Conservation (phyloP, 2,797 vertebrate genomes). For the Galagoides demidoff region DNA sequence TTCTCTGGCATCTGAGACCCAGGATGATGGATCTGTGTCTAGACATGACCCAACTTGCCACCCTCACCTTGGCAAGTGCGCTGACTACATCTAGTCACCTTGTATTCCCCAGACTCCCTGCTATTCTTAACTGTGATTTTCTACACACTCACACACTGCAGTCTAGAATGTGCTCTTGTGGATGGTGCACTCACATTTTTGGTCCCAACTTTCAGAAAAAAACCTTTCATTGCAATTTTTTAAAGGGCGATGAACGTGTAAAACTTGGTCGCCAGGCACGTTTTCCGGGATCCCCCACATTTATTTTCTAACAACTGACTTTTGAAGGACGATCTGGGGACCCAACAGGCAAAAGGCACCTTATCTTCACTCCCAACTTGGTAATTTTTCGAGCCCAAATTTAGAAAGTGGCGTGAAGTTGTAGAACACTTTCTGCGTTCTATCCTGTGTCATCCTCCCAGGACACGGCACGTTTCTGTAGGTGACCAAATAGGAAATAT, state of each 20-base stretch:
- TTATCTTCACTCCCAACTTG: background rate
- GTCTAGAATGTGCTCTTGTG: too few relatives aligned
- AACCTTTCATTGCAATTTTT: too few relatives aligned
- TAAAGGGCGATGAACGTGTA: too few relatives aligned
- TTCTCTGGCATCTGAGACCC: background rate
- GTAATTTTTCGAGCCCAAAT: background rate
- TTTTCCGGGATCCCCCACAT: background rate
- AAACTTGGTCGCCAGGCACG: too few relatives aligned
- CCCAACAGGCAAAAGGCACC: background rate
- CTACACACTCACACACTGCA: background rate
- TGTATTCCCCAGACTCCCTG: background rate
- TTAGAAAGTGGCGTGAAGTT: background rate
- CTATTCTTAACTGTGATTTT: background rate
- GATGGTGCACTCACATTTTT: too few relatives aligned
- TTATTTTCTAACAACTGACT: background rate
- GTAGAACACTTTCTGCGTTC: background rate
- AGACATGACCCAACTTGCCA: background rate
- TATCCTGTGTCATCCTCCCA: background rate
- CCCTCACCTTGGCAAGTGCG: background rate
- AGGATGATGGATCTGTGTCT: background rate
- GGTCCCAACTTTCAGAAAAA: too few relatives aligned
- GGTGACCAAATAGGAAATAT: background rate
- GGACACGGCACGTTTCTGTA: background rate
- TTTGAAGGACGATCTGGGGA: background rate
- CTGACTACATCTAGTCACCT: accelerated